These are phyloP conservation scores for Psophia crepitans DNA, from an alignment of 2,113 vertebrate genomes.

Conservation along the genomic window DNA sequence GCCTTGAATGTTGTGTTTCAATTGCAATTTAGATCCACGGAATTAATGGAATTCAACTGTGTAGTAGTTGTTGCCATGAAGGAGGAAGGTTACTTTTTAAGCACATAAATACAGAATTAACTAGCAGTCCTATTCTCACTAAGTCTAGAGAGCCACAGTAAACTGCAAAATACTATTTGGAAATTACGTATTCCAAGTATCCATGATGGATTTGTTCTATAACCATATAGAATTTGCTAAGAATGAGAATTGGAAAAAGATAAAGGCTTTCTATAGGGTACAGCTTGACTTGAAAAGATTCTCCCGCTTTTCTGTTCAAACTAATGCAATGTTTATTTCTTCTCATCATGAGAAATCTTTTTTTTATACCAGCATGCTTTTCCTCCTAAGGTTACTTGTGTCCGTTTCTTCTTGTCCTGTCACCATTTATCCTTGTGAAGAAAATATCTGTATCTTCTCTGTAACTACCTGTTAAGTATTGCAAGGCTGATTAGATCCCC, in stretches of 20 bases:
- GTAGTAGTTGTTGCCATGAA: background rate
- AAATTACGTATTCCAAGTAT: background rate
- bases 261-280: background rate
- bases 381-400: background rate
- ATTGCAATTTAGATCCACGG: background rate
- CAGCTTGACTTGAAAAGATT: background rate
- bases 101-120: background rate
- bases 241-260: background rate
- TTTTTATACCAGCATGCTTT: background rate
- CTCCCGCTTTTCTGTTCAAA: background rate
- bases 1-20: background rate
- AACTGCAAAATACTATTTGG: background rate
- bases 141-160: background rate
- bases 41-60: background rate
- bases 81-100: background rate
- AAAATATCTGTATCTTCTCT: background rate
- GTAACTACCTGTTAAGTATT: background rate
- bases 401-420: background rate
- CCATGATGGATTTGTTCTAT: background rate
- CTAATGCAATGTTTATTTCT: background rate
- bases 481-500: background rate
- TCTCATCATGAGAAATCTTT: background rate
- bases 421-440: background rate
- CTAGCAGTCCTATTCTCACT: background rate
- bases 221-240: background rate